These are phyloP conservation scores for Coryphaenoides rupestris DNA, from an alignment of 2,113 vertebrate species.

Conservation along the genomic window DNA sequence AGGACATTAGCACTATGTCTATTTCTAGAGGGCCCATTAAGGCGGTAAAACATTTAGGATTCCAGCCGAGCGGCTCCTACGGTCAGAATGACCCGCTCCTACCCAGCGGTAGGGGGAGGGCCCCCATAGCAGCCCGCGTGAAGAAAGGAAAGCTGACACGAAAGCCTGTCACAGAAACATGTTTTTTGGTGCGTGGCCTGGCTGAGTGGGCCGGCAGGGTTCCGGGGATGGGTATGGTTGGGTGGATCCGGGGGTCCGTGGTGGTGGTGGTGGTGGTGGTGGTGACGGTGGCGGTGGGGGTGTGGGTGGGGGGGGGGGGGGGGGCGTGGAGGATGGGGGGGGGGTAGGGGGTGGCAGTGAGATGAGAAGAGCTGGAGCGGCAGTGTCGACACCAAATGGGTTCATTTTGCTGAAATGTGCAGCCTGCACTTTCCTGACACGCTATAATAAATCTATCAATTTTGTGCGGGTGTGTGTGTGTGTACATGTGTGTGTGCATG, in stretches of 20 bases:
- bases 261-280: conserved; percentile 3
- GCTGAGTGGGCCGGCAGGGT: conserved; percentile 52
- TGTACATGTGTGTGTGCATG: neutral
- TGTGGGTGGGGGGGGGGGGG: conserved; percentile 14
- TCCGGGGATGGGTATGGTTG: conserved; percentile 18
- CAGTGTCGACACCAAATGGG: conserved; percentile 49
- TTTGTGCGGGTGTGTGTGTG: conserved; percentile 27
- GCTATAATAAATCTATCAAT: conserved; percentile 68
- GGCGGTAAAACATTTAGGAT: conserved; percentile 73
- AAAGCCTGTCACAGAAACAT: conserved; percentile 70
- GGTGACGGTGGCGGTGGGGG: conserved; percentile 16
- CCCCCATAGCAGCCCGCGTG: conserved; percentile 39
- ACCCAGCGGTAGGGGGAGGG: too few species aligned
- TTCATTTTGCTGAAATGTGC: conserved; percentile 68
- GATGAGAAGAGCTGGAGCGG: conserved; percentile 17
- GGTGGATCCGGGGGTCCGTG: conserved; percentile 1
- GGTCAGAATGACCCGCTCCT: conserved; percentile 62
- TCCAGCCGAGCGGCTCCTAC: conserved; percentile 55
- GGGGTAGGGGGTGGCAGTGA: conserved; percentile 19
- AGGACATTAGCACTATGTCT: conserved; percentile 69
- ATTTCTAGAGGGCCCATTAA: conserved; percentile 73
- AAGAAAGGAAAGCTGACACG: conserved; percentile 52
- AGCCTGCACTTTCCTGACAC: conserved; percentile 63
- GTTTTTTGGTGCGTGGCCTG: conserved; percentile 52
- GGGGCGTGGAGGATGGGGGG: neutral